Base-by-base conservation (phyloP, 2,888 invertebrate genomes). In the Brachylomia viminalis region DNA sequence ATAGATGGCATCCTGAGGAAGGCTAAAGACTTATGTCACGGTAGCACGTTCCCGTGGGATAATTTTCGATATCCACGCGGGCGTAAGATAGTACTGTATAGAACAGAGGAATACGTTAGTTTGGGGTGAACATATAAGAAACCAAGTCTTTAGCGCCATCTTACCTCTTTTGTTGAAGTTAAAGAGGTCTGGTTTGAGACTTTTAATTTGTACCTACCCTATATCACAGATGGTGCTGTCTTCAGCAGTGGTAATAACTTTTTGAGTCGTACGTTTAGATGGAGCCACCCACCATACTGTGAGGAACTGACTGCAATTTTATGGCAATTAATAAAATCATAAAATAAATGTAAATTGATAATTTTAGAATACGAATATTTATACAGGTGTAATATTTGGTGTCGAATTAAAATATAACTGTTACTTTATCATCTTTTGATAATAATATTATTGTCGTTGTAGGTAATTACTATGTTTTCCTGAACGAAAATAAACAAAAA, bases 201-300 rank as follows among this genome's bases (percentile, higher is more conserved):
- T 6, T 23, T 20, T 1, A 15, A 6, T 30, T 33, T 61, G 6
- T 4, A 54, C 11, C 6, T n/a, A 0, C 4, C 33, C 6, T 10
- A 7, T 4, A 23, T 20, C n/a, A 58, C 27, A 82, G 81, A 73
- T 82, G 81, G 84, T 66, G 84, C 6, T 70, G 17, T 67, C n/a
- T 49, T 72, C 45, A 72, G 1, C 23, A 8, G 7, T 20, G 20
- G 13, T 20, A 1, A 10, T 4, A 52, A 23, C 23, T 33, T 59
- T 47, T 47, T 20, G 13, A 13, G 13, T 47, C 33, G 7, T n/a
- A 8, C 15, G 17, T 47, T 1, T 20, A 82, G 81, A 79, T 82
- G 70, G 79, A 54, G 79, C 52, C 23, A 81, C 68, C 23, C 20
- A 52, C 61, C 45, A 15, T 49, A 6, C 49, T 33, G 15, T 30